Evolutionary conservation across 1,140 invertebrate genomes (phyloP), one percentile per base, ranked within the genome.

Genomic region (Trinorchestia longiramus): DNA sequence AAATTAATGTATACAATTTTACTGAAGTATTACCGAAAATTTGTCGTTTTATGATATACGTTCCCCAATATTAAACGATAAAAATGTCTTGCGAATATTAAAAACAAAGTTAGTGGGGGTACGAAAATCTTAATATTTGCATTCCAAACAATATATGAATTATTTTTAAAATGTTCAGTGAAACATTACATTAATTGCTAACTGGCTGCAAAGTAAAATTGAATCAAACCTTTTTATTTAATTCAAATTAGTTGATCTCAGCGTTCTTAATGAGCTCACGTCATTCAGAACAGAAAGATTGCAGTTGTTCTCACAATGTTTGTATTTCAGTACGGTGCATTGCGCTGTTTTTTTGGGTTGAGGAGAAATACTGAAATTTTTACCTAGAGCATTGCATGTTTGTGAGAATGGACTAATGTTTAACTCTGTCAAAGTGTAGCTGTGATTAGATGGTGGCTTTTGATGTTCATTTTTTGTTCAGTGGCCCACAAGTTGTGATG

Each of bases 391-490:
- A 36, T 90, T 90, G 88, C 88, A 90, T 90, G 88, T 90, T 90
- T 90, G 88, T 90, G 88, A 43, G 88, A 90, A 90, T 90, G n/a
- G 88, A 42, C 88, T 90, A 90, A 90, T 43, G n/a, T 43, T 36
- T 42, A 90, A 90, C 41, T 42, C 17, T 41, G 88, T 42, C 88
- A 43, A 53, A 42, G 40, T 94, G 92, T 94, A 94, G 44, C 11
- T 28, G 44, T 94, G 43, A 23, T 40, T 47, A 45, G 92, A 47
- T 47, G 43, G 43, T 94, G 43, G 92, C 92, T 94, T 94, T 94
- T 44, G 92, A 47, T 94, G 92, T 94, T 19, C 62, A 77, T 77
- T 94, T 43, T 94, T 17, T 94, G 92, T 94, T 94, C 43, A 45
- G 44, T 94, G 92, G 41, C 44, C 41, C 92, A 94, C 43, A 94